These are phyloP conservation scores for Grantiella picta DNA, from an alignment of 2,113 vertebrate genomes.

Conservation along the genomic window DNA sequence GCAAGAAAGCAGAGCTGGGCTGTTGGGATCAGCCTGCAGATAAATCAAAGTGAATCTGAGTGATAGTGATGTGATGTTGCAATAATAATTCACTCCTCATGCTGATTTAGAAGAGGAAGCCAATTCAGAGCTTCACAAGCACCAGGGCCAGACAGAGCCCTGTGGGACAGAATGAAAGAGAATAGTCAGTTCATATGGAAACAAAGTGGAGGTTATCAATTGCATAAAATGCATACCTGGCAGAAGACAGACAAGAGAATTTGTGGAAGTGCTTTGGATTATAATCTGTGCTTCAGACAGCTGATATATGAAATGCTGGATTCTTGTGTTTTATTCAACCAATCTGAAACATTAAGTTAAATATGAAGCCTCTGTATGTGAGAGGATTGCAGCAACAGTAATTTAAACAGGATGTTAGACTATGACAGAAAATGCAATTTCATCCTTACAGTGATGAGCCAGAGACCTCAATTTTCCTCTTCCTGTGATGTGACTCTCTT, in stretches of 20 bases:
- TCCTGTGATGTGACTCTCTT: neutral
- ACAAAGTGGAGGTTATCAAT: slow-evolving; percentile 2
- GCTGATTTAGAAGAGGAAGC: slow-evolving; percentile 41
- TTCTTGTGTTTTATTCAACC: neutral
- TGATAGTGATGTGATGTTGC: slow-evolving; percentile 40
- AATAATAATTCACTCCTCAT: slow-evolving; percentile 57
- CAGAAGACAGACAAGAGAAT: neutral
- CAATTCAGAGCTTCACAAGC: slow-evolving; percentile 36
- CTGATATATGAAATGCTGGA: neutral
- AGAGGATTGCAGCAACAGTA: neutral
- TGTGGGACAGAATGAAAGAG: neutral
- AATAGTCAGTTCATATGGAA: neutral
- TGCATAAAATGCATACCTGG: neutral
- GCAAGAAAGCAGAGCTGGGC: slow-evolving; percentile 9
- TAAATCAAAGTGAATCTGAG: slow-evolving; percentile 56
- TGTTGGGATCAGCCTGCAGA: slow-evolving; percentile 16
- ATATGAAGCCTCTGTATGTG: neutral
- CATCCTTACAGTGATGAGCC: neutral
- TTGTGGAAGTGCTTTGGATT: slow-evolving; percentile 37
- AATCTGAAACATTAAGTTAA: neutral
- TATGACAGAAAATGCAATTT: neutral
- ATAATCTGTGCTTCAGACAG: slow-evolving; percentile 12
- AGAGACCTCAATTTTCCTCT: neutral
- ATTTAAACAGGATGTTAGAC: slow-evolving; percentile 17
- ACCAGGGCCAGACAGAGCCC: neutral